A percentile compares a stretch with the other conserved stretches of the same genome.
Evolutionary conservation across 1,140 invertebrate genomes (phyloP).

Genomic region (Drosophila carrolli): DNA sequence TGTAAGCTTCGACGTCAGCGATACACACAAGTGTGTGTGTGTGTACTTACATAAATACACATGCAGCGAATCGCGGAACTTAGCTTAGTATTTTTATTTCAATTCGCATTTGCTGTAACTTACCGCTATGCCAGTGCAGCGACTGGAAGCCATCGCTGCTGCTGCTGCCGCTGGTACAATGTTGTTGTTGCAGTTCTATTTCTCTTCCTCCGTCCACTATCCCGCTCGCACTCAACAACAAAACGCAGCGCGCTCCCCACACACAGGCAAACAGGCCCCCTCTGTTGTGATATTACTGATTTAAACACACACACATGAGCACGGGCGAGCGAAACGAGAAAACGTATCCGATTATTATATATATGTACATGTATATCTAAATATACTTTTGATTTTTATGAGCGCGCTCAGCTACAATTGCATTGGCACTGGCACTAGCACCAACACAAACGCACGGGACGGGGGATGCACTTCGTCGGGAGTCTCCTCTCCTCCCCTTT

Average conservation of each 20-base stretch:
- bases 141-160: constrained; percentile 21
- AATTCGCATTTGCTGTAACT: constrained; percentile 26
- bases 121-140: constrained; percentile 63
- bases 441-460: constrained; percentile 12
- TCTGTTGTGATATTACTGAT: constrained; percentile 45
- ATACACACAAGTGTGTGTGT: constrained; percentile 19
- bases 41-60: constrained; percentile 34
- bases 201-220: constrained; percentile 16
- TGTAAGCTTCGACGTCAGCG: constrained; percentile 15
- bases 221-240: constrained; percentile 45
- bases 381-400: constrained; percentile 44
- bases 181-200: constrained; percentile 38
- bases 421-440: constrained; percentile 10
- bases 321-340: constrained; percentile 44
- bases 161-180: constrained; percentile 9
- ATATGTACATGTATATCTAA: constrained; percentile 34
- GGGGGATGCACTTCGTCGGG: constrained; percentile 34
- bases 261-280: constrained; percentile 14
- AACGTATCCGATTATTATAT: constrained; percentile 58
- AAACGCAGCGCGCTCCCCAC: constrained; percentile 39
- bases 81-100: constrained; percentile 12
- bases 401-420: constrained; percentile 30
- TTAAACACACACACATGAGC: constrained; percentile 42
- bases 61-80: constrained; percentile 6
- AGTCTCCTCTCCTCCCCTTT: constrained; percentile 17